Conservation (phyloP, 2,797 vertebrate genomes). For the Chrysocyon brachyurus region DNA sequence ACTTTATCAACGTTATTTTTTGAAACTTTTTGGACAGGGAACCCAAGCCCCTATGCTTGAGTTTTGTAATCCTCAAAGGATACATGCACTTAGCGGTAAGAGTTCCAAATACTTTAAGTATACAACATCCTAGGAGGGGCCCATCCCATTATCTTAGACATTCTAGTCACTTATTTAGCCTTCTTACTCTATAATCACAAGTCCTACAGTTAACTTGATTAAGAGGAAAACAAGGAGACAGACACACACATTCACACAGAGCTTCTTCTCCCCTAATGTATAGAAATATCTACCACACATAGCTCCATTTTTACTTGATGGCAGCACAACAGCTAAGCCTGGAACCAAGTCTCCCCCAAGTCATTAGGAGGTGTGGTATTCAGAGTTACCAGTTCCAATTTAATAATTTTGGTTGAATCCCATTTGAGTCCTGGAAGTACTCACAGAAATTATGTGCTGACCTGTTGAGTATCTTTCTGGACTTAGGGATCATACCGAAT, state of each 20-base stretch:
- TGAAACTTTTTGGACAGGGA: constrained; percentile 61
- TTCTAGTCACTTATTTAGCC: neutral
- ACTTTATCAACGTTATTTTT: constrained; percentile 65
- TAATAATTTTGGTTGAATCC: constrained; percentile 54
- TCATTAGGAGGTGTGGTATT: neutral
- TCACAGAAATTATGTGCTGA: constrained; percentile 54
- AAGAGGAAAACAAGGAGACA: constrained; percentile 31
- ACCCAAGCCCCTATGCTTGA: neutral
- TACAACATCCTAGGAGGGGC: neutral
- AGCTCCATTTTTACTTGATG: constrained; percentile 47
- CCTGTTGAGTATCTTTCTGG: constrained; percentile 44
- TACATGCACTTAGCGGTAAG: neutral
- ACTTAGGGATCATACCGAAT: constrained; percentile 46
- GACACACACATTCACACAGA: constrained; percentile 20
- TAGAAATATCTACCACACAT: constrained; percentile 25
- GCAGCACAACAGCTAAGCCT: constrained; percentile 49
- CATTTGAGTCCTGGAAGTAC: constrained; percentile 46
- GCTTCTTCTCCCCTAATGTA: neutral
- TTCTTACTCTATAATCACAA: constrained; percentile 9
- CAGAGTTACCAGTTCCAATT: constrained; percentile 59
- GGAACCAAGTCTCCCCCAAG: constrained; percentile 53
- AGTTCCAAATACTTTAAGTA: constrained; percentile 47
- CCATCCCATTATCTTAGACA: constrained; percentile 10
- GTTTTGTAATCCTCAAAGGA: constrained; percentile 65
- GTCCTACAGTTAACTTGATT: constrained; percentile 18